Evolutionary conservation across 2,113 vertebrate species (phyloP).

Genomic region (Okapia johnstoni): DNA sequence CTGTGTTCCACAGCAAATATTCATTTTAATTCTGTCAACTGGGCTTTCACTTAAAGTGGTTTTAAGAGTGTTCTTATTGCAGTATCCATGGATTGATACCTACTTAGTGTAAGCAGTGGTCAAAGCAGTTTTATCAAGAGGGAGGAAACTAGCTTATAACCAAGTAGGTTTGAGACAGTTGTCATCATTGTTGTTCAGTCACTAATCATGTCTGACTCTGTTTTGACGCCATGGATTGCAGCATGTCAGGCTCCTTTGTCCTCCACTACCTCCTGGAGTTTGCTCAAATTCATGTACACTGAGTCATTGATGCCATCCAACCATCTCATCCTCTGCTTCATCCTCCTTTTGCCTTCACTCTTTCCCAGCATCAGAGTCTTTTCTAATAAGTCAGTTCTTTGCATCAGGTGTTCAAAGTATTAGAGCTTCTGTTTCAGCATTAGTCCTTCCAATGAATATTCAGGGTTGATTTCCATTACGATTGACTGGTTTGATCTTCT

Average conservation of each 20-base stretch:
- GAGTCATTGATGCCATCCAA: neutral
- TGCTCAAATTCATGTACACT: neutral
- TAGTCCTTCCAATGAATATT: neutral
- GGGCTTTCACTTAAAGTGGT: neutral
- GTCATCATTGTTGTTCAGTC: neutral
- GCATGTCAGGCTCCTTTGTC: neutral
- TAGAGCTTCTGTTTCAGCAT: neutral
- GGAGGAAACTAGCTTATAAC: neutral
- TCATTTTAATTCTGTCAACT: neutral
- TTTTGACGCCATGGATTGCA: neutral
- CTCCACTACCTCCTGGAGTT: neutral
- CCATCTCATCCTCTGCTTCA: neutral
- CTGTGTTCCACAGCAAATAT: neutral
- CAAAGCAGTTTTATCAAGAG: neutral
- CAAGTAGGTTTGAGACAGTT: neutral
- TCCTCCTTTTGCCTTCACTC: neutral
- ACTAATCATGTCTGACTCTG: neutral
- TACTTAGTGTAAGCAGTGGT: neutral
- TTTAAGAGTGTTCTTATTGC: neutral
- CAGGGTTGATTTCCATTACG: neutral
- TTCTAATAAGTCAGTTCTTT: neutral
- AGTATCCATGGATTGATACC: neutral
- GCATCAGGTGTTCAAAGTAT: neutral
- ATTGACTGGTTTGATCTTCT: neutral
- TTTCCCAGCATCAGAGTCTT: neutral